A percentile compares a stretch with the other conserved stretches of the same genome.
phyloP scores from a whole-genome alignment of 2,888 invertebrate species.

The Teinopalpus imperialis region DNA sequence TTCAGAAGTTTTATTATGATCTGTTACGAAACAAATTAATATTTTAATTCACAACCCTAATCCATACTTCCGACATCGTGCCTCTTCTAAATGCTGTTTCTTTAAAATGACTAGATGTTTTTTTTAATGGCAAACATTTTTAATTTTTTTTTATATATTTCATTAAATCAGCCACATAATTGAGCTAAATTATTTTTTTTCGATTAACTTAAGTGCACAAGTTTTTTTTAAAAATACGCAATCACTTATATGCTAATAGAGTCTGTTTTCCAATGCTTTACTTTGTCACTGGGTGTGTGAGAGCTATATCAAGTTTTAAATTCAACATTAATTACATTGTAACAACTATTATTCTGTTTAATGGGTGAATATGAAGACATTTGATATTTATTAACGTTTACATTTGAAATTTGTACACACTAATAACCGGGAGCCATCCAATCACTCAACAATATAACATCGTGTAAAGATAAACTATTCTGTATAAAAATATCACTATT shows the following conservation, averaged over 20 bases:
- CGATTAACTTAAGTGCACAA: slow-evolving; percentile 14
- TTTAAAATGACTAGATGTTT: slow-evolving; percentile 43
- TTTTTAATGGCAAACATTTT: slow-evolving; percentile 63
- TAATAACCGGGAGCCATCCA: slow-evolving; percentile 78
- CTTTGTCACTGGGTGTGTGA: slow-evolving; percentile 43
- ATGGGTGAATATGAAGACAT: slow-evolving; percentile 53
- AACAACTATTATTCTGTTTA: slow-evolving; percentile 43
- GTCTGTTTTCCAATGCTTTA: slow-evolving; percentile 33
- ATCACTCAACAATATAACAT: slow-evolving; percentile 77
- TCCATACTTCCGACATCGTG: slow-evolving; percentile 52
- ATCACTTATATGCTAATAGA: slow-evolving; percentile 39
- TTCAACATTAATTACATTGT: slow-evolving; percentile 36
- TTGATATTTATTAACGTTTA: slow-evolving; percentile 41
- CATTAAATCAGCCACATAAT: slow-evolving; percentile 26
- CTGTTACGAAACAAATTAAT: slow-evolving; percentile 61
- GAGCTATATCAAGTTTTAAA: slow-evolving; percentile 51
- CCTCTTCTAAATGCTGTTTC: slow-evolving; percentile 56
- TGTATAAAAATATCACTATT: slow-evolving; percentile 81
- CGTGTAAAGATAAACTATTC: slow-evolving; percentile 80
- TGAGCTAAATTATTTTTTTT: slow-evolving; percentile 27
- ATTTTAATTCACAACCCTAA: slow-evolving; percentile 79
- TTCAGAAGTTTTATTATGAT: slow-evolving; percentile 43
- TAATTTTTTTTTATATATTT: slow-evolving; percentile 27
- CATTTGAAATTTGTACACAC: slow-evolving; percentile 51
- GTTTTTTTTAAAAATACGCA: slow-evolving; percentile 31